These are phyloP conservation scores for Tetropium fuscum DNA, from an alignment of 2,888 invertebrate species.

Conservation along the genomic window DNA sequence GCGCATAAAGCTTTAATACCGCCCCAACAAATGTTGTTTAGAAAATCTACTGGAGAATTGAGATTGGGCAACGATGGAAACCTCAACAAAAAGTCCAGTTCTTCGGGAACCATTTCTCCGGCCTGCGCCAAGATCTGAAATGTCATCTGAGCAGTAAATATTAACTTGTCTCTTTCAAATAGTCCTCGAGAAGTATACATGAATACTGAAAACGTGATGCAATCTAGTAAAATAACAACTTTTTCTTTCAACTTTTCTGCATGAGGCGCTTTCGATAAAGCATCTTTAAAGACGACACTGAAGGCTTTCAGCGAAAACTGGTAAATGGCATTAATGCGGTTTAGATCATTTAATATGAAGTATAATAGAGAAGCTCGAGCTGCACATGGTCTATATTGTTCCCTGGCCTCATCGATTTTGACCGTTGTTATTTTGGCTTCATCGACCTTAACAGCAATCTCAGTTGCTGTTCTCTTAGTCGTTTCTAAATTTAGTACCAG, in stretches of 20 bases:
- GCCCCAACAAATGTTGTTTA: conserved; percentile 88
- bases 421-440: conserved; percentile 89
- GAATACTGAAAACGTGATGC: conserved; percentile 88
- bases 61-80: conserved; percentile 84
- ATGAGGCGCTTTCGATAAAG: conserved; percentile 76
- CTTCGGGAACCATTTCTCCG: conserved; percentile 78
- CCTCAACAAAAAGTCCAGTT: conserved; percentile 88
- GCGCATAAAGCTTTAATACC: conserved; percentile 84
- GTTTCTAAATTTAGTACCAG: conserved; percentile 93
- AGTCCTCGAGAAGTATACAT: conserved; percentile 91
- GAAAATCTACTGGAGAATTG: conserved; percentile 84
- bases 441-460: conserved; percentile 87
- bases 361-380: conserved; percentile 89
- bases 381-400: conserved; percentile 88
- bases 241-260: conserved; percentile 79
- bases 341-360: conserved; percentile 92
- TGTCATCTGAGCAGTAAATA: conserved; percentile 88
- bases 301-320: conserved; percentile 96
- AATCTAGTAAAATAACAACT: conserved; percentile 84
- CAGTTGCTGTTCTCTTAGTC: conserved; percentile 92
- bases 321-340: conserved; percentile 94
- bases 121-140: conserved; percentile 72
- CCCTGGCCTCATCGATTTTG: conserved; percentile 92
- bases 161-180: conserved; percentile 92
- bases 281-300: conserved; percentile 90